These are phyloP conservation scores for Axea sp. DNA, from an alignment of 2,888 invertebrate genomes.

Conservation along the genomic window DNA sequence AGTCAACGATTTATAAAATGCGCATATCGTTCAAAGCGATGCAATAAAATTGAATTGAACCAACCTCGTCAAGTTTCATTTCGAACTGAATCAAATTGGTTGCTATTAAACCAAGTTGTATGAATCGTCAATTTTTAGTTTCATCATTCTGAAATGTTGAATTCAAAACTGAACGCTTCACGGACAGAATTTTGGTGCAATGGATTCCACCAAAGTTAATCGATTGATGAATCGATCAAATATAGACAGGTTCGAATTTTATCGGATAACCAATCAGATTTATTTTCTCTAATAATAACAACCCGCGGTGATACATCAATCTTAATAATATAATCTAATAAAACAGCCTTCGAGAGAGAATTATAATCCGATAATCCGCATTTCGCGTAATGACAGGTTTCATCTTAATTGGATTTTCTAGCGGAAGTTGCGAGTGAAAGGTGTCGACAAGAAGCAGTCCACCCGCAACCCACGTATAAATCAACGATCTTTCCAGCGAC, in stretches of 20 bases:
- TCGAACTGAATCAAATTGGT: too few species aligned
- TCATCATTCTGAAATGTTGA: too few species aligned
- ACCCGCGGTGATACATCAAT: slow-evolving; percentile 50
- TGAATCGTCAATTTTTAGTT: too few species aligned
- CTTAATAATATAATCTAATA: slow-evolving; percentile 58
- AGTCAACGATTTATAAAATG: too few species aligned
- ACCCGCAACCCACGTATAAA: slow-evolving; percentile 53
- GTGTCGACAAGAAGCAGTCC: slow-evolving; percentile 59
- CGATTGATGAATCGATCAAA: too few species aligned
- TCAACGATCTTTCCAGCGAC: slow-evolving; percentile 28
- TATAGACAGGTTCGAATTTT: slow-evolving; percentile 38
- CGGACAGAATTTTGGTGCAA: too few species aligned
- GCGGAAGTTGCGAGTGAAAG: slow-evolving; percentile 59
- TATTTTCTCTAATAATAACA: slow-evolving; percentile 50
- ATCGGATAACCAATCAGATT: slow-evolving; percentile 42
- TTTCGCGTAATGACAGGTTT: slow-evolving; percentile 48
- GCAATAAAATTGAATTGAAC: too few species aligned
- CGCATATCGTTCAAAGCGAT: too few species aligned
- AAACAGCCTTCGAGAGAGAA: slow-evolving; percentile 40
- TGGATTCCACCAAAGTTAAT: too few species aligned
- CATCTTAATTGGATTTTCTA: slow-evolving; percentile 62
- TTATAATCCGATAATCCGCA: slow-evolving; percentile 51
- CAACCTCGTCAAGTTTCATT: too few species aligned
- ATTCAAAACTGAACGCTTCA: too few species aligned
- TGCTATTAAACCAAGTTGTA: too few species aligned